A percentile compares a stretch with the other conserved stretches of the same genome.
Evolutionary conservation across 2,113 vertebrate genomes (phyloP).

Genomic region (Cardinalis cardinalis): DNA sequence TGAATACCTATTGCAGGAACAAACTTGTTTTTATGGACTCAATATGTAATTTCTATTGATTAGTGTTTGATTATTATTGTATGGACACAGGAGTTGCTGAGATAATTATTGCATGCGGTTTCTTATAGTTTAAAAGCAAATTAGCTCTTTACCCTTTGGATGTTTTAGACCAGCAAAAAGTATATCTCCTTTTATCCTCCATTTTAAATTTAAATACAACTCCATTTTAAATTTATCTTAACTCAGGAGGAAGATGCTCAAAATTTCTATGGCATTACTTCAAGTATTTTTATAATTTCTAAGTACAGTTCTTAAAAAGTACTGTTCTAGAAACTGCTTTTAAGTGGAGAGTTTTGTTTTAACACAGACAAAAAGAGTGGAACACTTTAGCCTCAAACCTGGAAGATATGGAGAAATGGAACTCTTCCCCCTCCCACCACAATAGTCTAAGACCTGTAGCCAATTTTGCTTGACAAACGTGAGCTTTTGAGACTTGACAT

Average conservation of each 20-base stretch:
- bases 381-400: background rate
- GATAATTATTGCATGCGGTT: accelerated
- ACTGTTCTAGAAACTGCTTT: background rate
- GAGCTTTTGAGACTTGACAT: background rate
- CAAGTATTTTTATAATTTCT: background rate
- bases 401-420: background rate
- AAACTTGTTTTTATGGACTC: background rate
- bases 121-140: background rate
- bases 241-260: background rate
- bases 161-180: background rate
- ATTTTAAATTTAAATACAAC: background rate
- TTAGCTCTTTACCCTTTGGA: background rate
- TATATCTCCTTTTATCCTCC: background rate
- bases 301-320: background rate
- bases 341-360: background rate
- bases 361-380: background rate
- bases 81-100: background rate
- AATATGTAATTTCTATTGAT: background rate
- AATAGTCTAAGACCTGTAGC: background rate
- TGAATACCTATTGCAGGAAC: background rate
- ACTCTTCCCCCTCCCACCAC: accelerated
- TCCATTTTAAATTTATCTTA: background rate
- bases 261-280: background rate
- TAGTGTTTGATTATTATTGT: background rate
- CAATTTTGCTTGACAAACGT: background rate